Percentiles rank a stretch among this genome's conserved stretches.
Conservation (phyloP, 2,888 invertebrate genomes). For the Abrostola tripartita region DNA sequence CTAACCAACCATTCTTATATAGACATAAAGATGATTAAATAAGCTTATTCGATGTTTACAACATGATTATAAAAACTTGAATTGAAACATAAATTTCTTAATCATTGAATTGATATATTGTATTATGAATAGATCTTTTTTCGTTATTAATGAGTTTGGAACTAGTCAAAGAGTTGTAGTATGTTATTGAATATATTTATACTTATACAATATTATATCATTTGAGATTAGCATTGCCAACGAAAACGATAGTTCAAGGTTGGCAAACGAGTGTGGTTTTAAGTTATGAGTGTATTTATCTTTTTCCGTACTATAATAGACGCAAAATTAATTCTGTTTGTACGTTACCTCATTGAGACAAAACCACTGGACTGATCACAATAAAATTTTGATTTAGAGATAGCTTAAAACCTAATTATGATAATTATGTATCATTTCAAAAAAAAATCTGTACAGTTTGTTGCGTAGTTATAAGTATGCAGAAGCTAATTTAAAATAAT, state of each 20-base stretch:
- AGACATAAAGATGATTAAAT: no score
- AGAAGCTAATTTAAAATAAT: no score
- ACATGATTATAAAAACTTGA: background rate
- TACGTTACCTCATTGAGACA: no score
- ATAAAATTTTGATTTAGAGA: no score
- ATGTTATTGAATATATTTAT: background rate
- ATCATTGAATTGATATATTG: background rate
- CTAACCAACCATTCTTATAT: no score
- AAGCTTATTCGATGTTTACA: no score
- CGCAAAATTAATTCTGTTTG: background rate
- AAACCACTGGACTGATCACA: no score
- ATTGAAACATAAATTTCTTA: background rate
- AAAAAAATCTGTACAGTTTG: no score
- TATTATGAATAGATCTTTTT: background rate
- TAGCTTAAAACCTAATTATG: no score
- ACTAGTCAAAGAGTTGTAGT: background rate
- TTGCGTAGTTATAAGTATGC: no score
- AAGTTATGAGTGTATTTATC: background rate
- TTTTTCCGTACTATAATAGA: background rate
- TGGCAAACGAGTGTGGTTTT: background rate
- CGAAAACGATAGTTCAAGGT: conserved; percentile 28
- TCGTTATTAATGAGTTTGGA: conserved; percentile 1
- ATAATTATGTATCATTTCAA: no score
- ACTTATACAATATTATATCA: background rate
- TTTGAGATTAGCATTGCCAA: conserved; percentile 13